Conservation (phyloP, 2,797 vertebrate species). For the Chaetodon trifasciatus region DNA sequence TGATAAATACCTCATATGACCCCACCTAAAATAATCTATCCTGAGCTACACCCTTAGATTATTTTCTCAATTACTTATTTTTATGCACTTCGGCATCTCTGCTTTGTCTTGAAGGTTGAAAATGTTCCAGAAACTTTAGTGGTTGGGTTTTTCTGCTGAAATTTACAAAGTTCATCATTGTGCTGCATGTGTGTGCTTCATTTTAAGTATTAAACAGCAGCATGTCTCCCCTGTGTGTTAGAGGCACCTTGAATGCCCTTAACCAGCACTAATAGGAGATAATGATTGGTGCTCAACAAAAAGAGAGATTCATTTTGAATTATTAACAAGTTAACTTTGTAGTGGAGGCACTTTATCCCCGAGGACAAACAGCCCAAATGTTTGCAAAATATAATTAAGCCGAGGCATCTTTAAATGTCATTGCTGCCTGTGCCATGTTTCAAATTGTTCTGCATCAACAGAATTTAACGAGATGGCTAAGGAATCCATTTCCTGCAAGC, state of each 20-base stretch:
- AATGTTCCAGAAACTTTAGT: constrained; percentile 28
- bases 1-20: no score
- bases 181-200: constrained; percentile 56
- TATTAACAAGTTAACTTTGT: constrained; percentile 99
- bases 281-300: constrained; percentile 87
- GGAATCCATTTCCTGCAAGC: constrained; percentile 98
- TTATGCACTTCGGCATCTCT: not conserved
- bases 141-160: constrained; percentile 57
- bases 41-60: not conserved
- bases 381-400: constrained; percentile 99
- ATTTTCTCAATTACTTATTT: not conserved
- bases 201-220: constrained; percentile 75
- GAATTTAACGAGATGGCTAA: constrained; percentile 99
- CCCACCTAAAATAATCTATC: no score
- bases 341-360: constrained; percentile 99
- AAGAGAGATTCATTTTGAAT: constrained; percentile 88
- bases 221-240: constrained; percentile 75
- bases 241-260: constrained; percentile 86
- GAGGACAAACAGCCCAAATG: constrained; percentile 98
- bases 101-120: constrained; percentile 18
- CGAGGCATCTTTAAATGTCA: constrained; percentile 99
- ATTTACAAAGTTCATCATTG: constrained; percentile 51
- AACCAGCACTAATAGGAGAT: constrained; percentile 88
- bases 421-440: constrained; percentile 99
- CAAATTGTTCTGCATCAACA: constrained; percentile 99